Evolutionary conservation across 2,797 vertebrate genomes (phyloP), one percentile per base, ranked within the genome.

Genomic region (Sternotherus odoratus): DNA sequence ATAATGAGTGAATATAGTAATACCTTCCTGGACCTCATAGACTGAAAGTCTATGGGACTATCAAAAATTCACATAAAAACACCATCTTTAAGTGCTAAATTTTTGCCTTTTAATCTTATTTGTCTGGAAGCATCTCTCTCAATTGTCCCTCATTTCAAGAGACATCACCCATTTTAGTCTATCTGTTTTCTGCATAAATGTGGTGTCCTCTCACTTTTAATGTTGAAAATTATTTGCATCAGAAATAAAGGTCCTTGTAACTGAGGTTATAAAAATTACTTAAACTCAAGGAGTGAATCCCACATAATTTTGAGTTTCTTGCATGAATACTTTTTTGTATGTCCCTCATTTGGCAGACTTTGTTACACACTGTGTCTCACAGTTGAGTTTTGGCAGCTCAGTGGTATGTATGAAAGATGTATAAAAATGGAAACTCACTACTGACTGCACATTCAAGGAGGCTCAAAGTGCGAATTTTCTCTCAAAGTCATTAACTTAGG

Each of bases 371-470:
- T 90, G 80, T 96, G 96, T 94, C 43, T 36, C 53, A 80, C 72
- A 56, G 90, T 95, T 94, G 82, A 33, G 39, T 82, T 91, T 89
- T 87, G 89, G 63, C 50, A 86, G 11, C 53, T 1, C 0, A 94
- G 78, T 82, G 77, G 46, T 92, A 78, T 48, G 80, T 92, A 87
- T 91, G 92, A 95, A 94, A 91, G 91, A 63, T 88, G 89, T 88
- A 90, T 94, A 90, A 92, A 87, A 85, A 46, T 36, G 39, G 79
- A 48, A 43, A 81, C 78, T 88, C 39, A 1, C 87, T 83, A n/a
- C 82, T 95, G 87, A 86, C 92, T n/a, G 82, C 63, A 83, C 81
- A 93, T 94, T 89, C 95, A 79, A 95, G 88, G n/a, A 96, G 87
- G 48, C 33, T 90, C 26, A 78, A 84, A 92, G 36, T 50, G 5